phyloP scores from a whole-genome alignment of 2,797 vertebrate species.

The Mormyrops boulengeri region DNA sequence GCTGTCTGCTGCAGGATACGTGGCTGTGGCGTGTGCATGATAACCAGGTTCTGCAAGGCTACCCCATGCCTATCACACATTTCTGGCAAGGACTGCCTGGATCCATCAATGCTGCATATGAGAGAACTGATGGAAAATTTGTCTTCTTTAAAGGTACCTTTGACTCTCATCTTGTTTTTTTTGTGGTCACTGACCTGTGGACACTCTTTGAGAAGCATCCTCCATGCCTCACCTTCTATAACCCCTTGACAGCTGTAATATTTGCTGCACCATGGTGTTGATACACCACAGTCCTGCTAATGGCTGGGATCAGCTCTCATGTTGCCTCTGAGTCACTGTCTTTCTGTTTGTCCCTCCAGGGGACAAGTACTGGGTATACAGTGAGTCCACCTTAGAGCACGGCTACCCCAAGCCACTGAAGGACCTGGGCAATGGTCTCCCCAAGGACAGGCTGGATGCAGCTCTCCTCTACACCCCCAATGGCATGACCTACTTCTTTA shows the following conservation, averaged over 20 bases:
- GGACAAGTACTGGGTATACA: constrained; percentile 82
- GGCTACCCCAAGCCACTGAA: constrained; percentile 76
- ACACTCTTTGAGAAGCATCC: background rate
- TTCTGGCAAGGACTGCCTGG: constrained; percentile 82
- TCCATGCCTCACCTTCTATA: background rate
- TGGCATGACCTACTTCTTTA: constrained; percentile 87
- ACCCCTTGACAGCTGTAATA: background rate
- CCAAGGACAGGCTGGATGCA: constrained; percentile 76
- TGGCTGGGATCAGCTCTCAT: background rate
- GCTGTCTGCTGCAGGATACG: constrained; percentile 62
- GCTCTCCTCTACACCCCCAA: constrained; percentile 82
- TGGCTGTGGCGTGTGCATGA: constrained; percentile 87
- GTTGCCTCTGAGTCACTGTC: background rate
- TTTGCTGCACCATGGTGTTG: background rate
- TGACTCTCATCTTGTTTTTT: background rate
- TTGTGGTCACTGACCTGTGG: background rate
- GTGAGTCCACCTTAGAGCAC: constrained; percentile 73
- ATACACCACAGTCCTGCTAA: background rate
- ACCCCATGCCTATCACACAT: constrained; percentile 78
- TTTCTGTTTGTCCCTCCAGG: constrained; percentile 48
- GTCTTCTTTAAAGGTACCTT: constrained; percentile 84
- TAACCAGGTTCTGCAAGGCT: constrained; percentile 75
- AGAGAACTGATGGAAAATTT: constrained; percentile 81
- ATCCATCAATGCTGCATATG: constrained; percentile 80
- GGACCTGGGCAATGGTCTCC: constrained; percentile 74